Evolutionary conservation across 2,888 invertebrate genomes (phyloP).

Genomic region (Blera fallax): DNA sequence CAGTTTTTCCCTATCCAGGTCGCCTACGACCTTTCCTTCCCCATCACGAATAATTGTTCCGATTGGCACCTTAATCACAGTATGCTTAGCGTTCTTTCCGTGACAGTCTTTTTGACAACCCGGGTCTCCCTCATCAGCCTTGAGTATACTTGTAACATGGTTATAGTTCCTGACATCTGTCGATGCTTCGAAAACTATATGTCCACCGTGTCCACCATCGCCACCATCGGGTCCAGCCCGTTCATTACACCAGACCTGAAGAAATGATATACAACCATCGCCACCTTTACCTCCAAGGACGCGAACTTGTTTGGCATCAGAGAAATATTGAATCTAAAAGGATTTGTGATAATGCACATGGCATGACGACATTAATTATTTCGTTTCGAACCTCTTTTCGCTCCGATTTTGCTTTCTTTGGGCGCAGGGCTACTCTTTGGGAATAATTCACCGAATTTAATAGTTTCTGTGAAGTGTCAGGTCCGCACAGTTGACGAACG

Average conservation of each 20-base stretch:
- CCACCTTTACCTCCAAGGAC: slow-evolving; percentile 94
- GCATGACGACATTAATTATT: neutral
- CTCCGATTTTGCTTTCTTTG: slow-evolving; percentile 82
- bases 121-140: slow-evolving; percentile 87
- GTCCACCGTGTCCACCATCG: slow-evolving; percentile 97
- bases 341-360: neutral
- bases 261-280: slow-evolving; percentile 94
- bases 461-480: slow-evolving; percentile 27
- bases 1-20: slow-evolving; percentile 86
- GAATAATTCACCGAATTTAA: slow-evolving; percentile 27
- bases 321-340: slow-evolving; percentile 84
- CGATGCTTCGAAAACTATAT: slow-evolving; percentile 92
- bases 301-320: slow-evolving; percentile 87
- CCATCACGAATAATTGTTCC: slow-evolving; percentile 88
- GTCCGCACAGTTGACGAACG: slow-evolving; percentile 15
- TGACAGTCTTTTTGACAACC: slow-evolving; percentile 90
- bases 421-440: slow-evolving; percentile 79
- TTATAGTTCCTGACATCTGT: slow-evolving; percentile 87
- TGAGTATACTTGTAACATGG: slow-evolving; percentile 84
- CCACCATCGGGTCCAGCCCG: slow-evolving; percentile 96
- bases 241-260: slow-evolving; percentile 91
- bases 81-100: slow-evolving; percentile 91
- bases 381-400: slow-evolving; percentile 79
- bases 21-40: slow-evolving; percentile 85
- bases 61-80: slow-evolving; percentile 89